Conservation (phyloP, 2,113 vertebrate genomes). For the Isichthys henryi region DNA sequence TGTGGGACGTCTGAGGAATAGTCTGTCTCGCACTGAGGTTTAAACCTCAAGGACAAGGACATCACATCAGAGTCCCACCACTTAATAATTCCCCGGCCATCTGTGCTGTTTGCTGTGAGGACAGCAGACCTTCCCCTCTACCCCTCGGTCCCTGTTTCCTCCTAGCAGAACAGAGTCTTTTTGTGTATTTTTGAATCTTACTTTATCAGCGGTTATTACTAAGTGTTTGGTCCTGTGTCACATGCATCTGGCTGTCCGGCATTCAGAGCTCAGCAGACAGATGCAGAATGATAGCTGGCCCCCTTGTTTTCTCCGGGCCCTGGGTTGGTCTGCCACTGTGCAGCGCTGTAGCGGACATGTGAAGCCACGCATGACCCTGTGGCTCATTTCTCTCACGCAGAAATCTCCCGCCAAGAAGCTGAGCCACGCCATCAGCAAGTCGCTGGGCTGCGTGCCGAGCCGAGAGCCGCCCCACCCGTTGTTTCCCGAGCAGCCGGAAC, state of each 20-base stretch:
- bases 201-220: neutral
- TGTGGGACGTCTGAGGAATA: neutral
- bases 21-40: neutral
- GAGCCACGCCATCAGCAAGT: slow-evolving; percentile 95
- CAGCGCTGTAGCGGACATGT: neutral
- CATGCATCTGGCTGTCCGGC: neutral
- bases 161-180: neutral
- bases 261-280: neutral
- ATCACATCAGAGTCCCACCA: neutral
- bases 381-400: slow-evolving; percentile 49
- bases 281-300: neutral
- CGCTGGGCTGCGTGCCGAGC: slow-evolving; percentile 90
- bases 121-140: neutral
- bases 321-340: neutral
- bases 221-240: neutral
- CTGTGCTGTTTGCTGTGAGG: neutral
- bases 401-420: slow-evolving; percentile 98
- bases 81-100: neutral
- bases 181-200: neutral
- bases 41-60: neutral
- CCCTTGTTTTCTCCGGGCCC: neutral
- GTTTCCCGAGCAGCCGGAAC: slow-evolving; percentile 88
- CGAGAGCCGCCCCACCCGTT: slow-evolving; percentile 83
- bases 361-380: neutral
- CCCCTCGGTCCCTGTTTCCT: neutral